Conservation (phyloP, 2,113 vertebrate genomes). For the Columbina picui region DNA sequence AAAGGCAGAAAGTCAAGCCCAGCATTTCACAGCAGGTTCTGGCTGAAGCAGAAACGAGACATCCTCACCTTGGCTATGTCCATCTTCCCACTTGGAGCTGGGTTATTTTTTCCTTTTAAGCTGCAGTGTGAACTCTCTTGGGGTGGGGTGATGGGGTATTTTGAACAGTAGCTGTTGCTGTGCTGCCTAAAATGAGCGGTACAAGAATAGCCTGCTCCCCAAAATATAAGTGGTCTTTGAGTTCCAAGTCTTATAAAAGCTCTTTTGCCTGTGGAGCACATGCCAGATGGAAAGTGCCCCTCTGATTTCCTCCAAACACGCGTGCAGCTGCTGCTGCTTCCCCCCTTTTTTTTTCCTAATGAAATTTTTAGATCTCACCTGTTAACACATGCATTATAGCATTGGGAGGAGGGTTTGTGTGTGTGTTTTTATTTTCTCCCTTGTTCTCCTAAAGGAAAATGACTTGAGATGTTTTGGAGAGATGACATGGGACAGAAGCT, state of each 20-base stretch:
- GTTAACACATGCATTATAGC: constrained; percentile 57
- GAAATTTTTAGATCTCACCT: constrained; percentile 83
- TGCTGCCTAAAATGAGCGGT: constrained; percentile 42
- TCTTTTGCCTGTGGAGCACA: constrained; percentile 42
- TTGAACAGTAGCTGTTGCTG: constrained; percentile 10
- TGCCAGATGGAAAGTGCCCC: constrained; percentile 72
- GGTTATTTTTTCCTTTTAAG: not conserved
- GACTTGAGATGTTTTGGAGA: constrained; percentile 42
- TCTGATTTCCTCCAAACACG: constrained; percentile 65
- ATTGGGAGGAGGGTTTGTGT: not conserved
- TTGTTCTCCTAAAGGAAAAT: constrained; percentile 56
- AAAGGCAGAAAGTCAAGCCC: not conserved
- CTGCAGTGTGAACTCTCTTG: not conserved
- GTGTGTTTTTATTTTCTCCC: not conserved
- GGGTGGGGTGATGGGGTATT: not conserved
- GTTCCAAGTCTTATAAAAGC: constrained; percentile 51
- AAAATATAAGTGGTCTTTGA: constrained; percentile 65
- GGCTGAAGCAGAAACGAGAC: not conserved
- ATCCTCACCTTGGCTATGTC: not conserved
- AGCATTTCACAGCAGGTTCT: not conserved
- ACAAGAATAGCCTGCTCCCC: constrained; percentile 57
- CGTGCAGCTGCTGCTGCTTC: constrained; percentile 75
- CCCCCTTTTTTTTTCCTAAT: constrained; percentile 34
- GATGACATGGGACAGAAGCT: not conserved
- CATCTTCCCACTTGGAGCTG: not conserved